Evolutionary conservation across 2,888 invertebrate species (phyloP).

Genomic region (Eucera pruinosa): DNA sequence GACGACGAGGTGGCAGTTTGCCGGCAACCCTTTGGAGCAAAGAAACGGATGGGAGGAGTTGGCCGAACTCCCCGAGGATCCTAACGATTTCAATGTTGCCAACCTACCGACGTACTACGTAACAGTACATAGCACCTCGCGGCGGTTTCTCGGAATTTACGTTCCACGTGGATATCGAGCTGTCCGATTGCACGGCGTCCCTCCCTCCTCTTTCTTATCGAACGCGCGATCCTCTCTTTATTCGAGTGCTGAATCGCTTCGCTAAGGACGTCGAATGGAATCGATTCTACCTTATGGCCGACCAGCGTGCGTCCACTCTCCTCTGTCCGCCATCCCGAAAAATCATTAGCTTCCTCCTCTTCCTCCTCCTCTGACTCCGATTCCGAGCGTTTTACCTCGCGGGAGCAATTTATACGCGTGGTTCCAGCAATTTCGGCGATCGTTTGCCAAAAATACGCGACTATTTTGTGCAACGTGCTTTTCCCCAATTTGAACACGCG

Average conservation of each 20-base stretch:
- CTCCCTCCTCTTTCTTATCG: too few relatives aligned
- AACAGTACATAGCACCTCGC: too few relatives aligned
- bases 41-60: neutral
- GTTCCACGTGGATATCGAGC: neutral
- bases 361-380: too few relatives aligned
- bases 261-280: too few relatives aligned
- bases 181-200: neutral
- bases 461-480: too few relatives aligned
- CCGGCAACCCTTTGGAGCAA: neutral
- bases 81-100: neutral
- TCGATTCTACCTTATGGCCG: neutral
- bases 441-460: too few relatives aligned
- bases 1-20: slow-evolving; percentile 1
- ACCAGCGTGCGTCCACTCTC: neutral
- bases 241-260: neutral
- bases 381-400: too few relatives aligned
- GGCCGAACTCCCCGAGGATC: neutral
- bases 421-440: too few relatives aligned
- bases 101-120: too few relatives aligned
- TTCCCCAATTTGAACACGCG: too few relatives aligned
- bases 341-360: too few relatives aligned
- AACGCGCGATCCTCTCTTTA: neutral
- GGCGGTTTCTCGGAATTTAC: neutral
- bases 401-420: too few relatives aligned
- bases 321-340: neutral